phyloP scores from a whole-genome alignment of 2,113 vertebrate species.

The Cinclus cinclus region DNA sequence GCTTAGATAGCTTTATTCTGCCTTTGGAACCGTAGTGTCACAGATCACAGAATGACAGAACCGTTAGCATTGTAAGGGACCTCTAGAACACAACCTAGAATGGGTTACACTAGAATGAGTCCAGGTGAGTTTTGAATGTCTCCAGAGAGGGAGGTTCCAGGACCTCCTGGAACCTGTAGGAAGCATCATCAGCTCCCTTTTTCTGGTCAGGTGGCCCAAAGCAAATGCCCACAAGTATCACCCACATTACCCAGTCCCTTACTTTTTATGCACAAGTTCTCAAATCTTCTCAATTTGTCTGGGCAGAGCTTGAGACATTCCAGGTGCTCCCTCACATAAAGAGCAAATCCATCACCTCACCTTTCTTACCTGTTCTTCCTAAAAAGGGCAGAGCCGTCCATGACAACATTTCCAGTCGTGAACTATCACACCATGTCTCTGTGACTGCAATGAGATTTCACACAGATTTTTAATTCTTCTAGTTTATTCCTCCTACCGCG shows the following conservation, averaged over 20 bases:
- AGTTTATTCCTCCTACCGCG: not conserved
- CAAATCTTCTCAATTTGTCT: not conserved
- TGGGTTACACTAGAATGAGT: not conserved
- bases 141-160: not conserved
- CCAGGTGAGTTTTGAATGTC: not conserved
- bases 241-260: not conserved
- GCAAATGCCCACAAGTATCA: not conserved
- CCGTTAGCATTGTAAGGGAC: accelerated
- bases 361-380: not conserved
- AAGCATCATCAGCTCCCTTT: not conserved
- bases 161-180: not conserved
- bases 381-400: not conserved
- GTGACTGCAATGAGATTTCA: not conserved
- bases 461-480: not conserved
- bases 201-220: not conserved
- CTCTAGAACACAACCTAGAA: not conserved
- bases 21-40: not conserved
- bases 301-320: not conserved
- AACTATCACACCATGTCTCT: not conserved
- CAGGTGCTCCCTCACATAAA: not conserved
- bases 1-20: not conserved
- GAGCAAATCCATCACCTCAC: not conserved
- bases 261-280: too few species aligned
- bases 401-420: not conserved
- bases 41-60: not conserved